Percentiles rank a stretch among this genome's conserved stretches.
phyloP scores from a whole-genome alignment of 2,797 vertebrate genomes.

The Crax fasciolata region DNA sequence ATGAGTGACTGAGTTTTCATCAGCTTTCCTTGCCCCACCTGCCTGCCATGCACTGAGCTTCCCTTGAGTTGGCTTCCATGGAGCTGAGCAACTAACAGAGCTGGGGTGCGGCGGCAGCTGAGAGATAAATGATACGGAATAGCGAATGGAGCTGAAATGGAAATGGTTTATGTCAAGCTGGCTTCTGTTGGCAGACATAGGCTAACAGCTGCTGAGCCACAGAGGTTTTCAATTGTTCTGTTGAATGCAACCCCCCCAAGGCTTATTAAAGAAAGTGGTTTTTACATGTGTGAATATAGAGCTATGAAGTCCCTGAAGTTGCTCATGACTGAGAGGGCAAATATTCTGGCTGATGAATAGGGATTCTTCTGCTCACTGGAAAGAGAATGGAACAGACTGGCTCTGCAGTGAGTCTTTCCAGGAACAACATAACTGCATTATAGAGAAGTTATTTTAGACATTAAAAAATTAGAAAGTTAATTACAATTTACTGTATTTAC shows the following conservation, averaged over 20 bases:
- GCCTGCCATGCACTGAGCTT: neutral
- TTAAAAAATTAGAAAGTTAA: slow-evolving; percentile 31
- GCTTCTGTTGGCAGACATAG: neutral
- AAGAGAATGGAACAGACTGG: slow-evolving; percentile 13
- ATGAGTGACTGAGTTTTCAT: neutral
- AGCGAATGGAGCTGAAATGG: neutral
- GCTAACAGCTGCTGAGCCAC: neutral
- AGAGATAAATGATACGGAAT: neutral
- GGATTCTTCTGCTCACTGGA: slow-evolving; percentile 36
- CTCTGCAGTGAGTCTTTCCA: slow-evolving; percentile 50
- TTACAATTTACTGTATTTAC: slow-evolving; percentile 38
- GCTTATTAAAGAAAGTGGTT: neutral
- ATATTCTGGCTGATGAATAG: neutral
- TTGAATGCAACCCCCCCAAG: neutral
- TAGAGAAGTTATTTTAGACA: slow-evolving; percentile 41
- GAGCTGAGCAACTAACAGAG: neutral
- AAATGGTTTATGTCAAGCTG: neutral
- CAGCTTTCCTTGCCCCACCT: neutral
- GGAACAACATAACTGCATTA: slow-evolving; percentile 56
- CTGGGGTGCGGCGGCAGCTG: neutral
- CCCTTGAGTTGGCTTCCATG: neutral
- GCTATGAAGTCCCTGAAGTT: neutral
- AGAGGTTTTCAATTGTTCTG: slow-evolving; percentile 16
- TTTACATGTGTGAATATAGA: neutral
- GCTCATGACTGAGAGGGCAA: neutral